Conservation (phyloP, 2,888 invertebrate species). For the Aplocera efformata region DNA sequence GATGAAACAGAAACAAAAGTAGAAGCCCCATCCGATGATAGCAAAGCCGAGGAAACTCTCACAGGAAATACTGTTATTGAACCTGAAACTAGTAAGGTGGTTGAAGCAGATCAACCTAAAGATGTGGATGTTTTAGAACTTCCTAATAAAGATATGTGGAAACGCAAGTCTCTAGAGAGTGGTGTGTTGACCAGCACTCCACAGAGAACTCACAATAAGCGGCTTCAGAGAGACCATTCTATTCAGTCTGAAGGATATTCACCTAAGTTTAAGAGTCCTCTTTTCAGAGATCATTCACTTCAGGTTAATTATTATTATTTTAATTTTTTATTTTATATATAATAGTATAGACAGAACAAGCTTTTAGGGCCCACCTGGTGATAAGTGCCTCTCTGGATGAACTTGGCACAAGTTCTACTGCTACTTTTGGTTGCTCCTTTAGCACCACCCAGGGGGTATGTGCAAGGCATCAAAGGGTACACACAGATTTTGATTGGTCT, state of each 20-base stretch:
- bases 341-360: too few species aligned
- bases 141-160: conserved; percentile 57
- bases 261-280: conserved; percentile 67
- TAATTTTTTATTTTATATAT: conserved; percentile 1
- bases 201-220: conserved; percentile 46
- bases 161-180: conserved; percentile 65
- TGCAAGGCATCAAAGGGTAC: too few species aligned
- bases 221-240: conserved; percentile 67
- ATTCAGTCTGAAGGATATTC: conserved; percentile 71
- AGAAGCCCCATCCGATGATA: conserved; percentile 54
- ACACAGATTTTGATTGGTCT: too few species aligned
- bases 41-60: conserved; percentile 57
- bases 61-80: conserved; percentile 63
- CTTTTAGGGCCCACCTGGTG: too few species aligned
- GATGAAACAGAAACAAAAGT: conserved; percentile 37
- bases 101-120: conserved; percentile 38
- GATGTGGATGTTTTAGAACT: conserved; percentile 45
- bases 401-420: too few species aligned
- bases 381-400: too few species aligned
- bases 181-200: conserved; percentile 52
- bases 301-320: conserved; percentile 50
- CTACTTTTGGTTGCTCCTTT: too few species aligned
- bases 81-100: conserved; percentile 36
- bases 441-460: too few species aligned
- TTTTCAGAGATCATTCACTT: conserved; percentile 72